Evolutionary conservation across 1,140 invertebrate species (phyloP), one percentile per base, ranked within the genome.

Genomic region (Drosophila willistoni): DNA sequence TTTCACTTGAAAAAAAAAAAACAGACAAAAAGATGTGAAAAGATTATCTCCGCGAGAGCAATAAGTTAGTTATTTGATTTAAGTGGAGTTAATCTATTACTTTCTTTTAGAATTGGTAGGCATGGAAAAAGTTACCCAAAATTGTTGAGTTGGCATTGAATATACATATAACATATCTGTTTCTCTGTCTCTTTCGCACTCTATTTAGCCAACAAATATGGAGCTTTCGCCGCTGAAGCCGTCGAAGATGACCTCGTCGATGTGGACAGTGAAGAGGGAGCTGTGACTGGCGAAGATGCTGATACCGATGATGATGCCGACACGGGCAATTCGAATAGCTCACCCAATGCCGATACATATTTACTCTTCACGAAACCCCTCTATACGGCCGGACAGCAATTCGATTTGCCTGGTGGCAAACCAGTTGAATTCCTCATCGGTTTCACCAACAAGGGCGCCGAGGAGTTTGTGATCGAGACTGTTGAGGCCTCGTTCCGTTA

Each of bases 401-500:
- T 91, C 64, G 90, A 92, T 85, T 64, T 91, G 68, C 89, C 79
- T 91, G 98, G 96, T 92, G 98, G 98, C 59, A 95, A 96, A 83
- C 94, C 98, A 56, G 97, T 99, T 1, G 97, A 99, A 92, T 98
- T 99, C 90, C 93, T 99, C 2, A 97, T 99, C 79, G 98, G 98
- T 42, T 99, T 99, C 92, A 96, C 95, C 13, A 99, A 99, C 93
- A 98, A 97, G 92, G 99, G 98, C 41, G 94, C 96, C 69, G 94
- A 95, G 78, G 97, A 99, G 77, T 99, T 99, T 86, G 93, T 97
- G 12, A 94, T 99, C 7, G 98, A 99, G 91, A 96, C 96, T 2
- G 94, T 99, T 83, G 98, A 99, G 90, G 98, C 98, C 0, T 99
- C 98, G 0, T 99, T 99, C 95, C 95, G 98, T 83, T 99, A 99